A percentile compares a stretch with the other conserved stretches of the same genome.
Evolutionary conservation across 2,888 invertebrate species (phyloP).

Genomic region (Antheraea yamamai): DNA sequence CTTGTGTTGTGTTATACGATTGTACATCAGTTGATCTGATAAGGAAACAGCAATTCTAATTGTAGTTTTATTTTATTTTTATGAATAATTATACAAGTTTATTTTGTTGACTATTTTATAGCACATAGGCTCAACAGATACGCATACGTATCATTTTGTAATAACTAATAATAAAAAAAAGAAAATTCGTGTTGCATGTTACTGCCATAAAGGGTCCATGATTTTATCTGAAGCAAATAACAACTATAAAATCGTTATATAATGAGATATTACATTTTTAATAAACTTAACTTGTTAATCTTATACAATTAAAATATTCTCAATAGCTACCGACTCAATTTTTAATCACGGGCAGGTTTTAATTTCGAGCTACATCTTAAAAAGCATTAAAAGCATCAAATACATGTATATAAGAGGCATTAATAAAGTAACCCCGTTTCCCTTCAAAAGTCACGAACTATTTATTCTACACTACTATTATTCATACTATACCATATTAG

Average conservation of each 20-base stretch:
- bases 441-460: background rate
- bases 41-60: conserved; percentile 20
- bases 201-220: background rate
- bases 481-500: background rate
- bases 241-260: background rate
- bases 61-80: conserved; percentile 15
- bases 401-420: background rate
- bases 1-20: background rate
- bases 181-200: background rate
- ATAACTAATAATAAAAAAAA: background rate
- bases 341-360: background rate
- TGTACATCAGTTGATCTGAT: background rate
- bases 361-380: background rate
- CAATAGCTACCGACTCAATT: background rate
- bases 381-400: background rate
- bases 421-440: background rate
- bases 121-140: background rate
- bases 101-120: conserved; percentile 7
- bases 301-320: background rate
- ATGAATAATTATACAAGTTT: conserved; percentile 17
- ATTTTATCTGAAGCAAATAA: background rate
- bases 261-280: background rate
- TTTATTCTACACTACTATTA: background rate
- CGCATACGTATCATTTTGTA: background rate
- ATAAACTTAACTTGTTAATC: background rate